phyloP scores from a whole-genome alignment of 2,888 invertebrate species.

The Dryococelus australis region DNA sequence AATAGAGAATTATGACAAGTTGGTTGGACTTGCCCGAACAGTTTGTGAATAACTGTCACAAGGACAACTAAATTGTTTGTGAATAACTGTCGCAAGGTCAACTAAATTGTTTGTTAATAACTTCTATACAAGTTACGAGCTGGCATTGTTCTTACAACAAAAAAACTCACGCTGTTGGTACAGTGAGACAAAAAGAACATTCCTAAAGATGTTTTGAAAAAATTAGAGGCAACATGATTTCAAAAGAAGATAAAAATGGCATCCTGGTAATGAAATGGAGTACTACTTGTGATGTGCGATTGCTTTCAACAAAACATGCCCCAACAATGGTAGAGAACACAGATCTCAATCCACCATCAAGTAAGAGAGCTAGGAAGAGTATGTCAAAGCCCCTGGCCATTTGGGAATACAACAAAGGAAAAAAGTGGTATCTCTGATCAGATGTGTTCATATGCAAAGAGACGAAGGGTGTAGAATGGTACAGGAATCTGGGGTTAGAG shows the following conservation, averaged over 20 bases:
- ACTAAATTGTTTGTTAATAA: constrained; percentile 20
- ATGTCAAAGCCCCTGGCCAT: background rate
- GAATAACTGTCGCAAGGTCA: background rate
- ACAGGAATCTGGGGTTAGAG: too few species aligned
- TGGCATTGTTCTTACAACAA: background rate
- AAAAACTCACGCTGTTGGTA: too few species aligned
- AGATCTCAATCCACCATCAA: background rate
- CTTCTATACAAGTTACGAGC: too few species aligned
- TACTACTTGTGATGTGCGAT: background rate
- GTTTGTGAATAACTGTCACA: too few species aligned
- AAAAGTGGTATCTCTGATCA: background rate
- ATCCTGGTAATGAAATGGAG: constrained; percentile 3
- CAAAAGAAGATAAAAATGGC: constrained; percentile 7
- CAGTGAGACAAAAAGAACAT: constrained; percentile 16
- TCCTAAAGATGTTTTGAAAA: background rate
- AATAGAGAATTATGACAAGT: too few species aligned
- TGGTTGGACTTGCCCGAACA: too few species aligned
- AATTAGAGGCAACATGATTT: background rate
- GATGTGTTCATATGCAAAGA: too few species aligned
- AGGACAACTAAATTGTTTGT: background rate
- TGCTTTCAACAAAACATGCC: too few species aligned
- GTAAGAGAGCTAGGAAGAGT: background rate
- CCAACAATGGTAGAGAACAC: background rate
- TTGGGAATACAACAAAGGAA: background rate
- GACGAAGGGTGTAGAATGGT: too few species aligned